A percentile compares a stretch with the other conserved stretches of the same genome.
phyloP scores from a whole-genome alignment of 30 jellyfish, hydroid and myxozoan genomes.

The Turritopsis dohrnii region DNA sequence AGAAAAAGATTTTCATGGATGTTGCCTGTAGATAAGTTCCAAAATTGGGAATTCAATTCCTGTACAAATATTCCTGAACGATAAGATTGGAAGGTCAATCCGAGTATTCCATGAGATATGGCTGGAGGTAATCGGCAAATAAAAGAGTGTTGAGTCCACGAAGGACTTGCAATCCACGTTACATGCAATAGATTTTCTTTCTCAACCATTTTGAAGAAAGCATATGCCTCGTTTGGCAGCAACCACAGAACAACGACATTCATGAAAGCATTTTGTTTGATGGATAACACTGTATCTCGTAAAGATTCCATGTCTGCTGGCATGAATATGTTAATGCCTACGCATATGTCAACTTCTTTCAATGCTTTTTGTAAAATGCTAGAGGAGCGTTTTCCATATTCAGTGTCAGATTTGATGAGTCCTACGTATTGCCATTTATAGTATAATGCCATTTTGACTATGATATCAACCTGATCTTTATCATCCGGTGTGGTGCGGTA shows the following conservation, averaged over 20 bases:
- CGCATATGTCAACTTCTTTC: slow-evolving; percentile 1
- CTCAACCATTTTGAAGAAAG: background rate
- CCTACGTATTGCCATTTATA: slow-evolving; percentile 5
- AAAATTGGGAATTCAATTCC: background rate
- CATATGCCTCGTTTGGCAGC: background rate
- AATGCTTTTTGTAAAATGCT: background rate
- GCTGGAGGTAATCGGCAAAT: background rate
- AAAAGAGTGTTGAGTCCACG: slow-evolving; percentile 15
- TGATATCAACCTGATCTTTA: background rate
- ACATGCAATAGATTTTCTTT: background rate
- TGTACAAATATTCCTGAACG: background rate
- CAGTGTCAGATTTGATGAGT: background rate
- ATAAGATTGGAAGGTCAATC: background rate
- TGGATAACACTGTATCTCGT: background rate
- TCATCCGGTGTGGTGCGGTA: background rate
- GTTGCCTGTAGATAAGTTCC: slow-evolving; percentile 1
- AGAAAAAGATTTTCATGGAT: background rate
- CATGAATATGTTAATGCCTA: background rate
- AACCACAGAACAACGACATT: background rate
- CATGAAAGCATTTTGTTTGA: background rate
- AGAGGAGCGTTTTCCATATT: background rate
- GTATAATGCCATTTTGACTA: background rate
- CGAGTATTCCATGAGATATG: slow-evolving; percentile 5
- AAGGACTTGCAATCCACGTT: background rate
- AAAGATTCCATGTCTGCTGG: background rate